phyloP scores from a whole-genome alignment of 2,113 vertebrate genomes.

The Potamarius usumacintae region DNA sequence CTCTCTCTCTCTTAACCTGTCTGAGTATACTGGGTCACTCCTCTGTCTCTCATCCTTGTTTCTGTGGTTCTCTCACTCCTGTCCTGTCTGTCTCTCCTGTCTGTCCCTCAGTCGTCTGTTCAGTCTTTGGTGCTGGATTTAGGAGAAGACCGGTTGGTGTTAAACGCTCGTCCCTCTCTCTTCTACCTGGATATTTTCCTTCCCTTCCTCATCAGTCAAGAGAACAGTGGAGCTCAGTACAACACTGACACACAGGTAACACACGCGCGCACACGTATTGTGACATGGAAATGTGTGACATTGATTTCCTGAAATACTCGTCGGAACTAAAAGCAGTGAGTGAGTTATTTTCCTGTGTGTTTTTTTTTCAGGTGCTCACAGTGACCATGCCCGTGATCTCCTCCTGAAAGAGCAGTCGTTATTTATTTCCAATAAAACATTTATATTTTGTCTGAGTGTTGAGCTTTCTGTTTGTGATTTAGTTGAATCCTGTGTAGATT shows the following conservation, averaged over 20 bases:
- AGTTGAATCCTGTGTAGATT: neutral
- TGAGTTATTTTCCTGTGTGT: neutral
- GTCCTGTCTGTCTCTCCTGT: neutral
- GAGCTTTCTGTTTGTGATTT: neutral
- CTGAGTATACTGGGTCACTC: neutral
- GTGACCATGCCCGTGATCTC: constrained; percentile 70
- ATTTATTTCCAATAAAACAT: constrained; percentile 43
- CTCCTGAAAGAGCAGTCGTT: constrained; percentile 47
- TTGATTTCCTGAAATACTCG: too few species aligned
- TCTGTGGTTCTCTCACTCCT: neutral
- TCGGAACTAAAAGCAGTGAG: neutral
- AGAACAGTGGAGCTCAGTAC: constrained; percentile 79
- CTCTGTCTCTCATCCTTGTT: neutral
- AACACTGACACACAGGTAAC: constrained; percentile 77
- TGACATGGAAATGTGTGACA: too few species aligned
- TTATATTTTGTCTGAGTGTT: constrained; percentile 24
- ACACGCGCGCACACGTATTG: neutral
- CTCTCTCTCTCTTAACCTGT: too few species aligned
- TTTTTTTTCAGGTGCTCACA: constrained; percentile 64
- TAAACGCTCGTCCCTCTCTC: constrained; percentile 73
- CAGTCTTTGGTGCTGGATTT: constrained; percentile 78
- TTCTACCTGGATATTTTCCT: constrained; percentile 79
- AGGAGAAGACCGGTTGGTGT: constrained; percentile 79
- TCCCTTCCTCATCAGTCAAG: constrained; percentile 72
- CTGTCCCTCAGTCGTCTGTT: constrained; percentile 58